These are phyloP conservation scores for Melanerpes formicivorus DNA, from an alignment of 2,113 vertebrate genomes.

Conservation along the genomic window DNA sequence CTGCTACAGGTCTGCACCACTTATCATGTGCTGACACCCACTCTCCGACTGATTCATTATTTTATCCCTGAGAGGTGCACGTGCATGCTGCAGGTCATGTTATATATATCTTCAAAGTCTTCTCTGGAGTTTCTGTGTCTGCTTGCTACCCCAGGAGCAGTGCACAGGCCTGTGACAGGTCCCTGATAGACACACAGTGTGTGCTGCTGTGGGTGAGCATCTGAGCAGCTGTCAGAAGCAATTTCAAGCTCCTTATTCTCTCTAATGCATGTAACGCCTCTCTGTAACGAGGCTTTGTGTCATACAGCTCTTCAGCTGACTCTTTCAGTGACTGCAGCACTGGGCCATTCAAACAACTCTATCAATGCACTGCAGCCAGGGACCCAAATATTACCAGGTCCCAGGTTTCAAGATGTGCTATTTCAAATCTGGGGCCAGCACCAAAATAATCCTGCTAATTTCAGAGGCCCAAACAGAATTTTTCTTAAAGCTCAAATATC, in stretches of 20 bases:
- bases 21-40: not conserved
- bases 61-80: not conserved
- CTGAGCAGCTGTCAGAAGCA: constrained; percentile 17
- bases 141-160: not conserved
- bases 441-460: constrained; percentile 45
- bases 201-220: not conserved
- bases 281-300: not conserved
- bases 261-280: rapidly evolving
- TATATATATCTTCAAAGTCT: not conserved
- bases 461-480: not conserved
- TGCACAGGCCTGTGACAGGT: rapidly evolving
- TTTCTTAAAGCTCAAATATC: constrained; percentile 4
- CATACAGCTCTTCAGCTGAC: not conserved
- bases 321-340: not conserved
- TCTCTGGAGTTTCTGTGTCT: not conserved
- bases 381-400: not conserved
- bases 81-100: not conserved
- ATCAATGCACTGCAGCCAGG: not conserved
- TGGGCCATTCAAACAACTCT: not conserved
- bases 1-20: constrained; percentile 1
- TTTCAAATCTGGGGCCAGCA: constrained; percentile 23
- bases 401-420: not conserved
- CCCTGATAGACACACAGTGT: not conserved
- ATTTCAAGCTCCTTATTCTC: constrained; percentile 25
- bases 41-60: constrained; percentile 32